Conservation (phyloP, 2,797 vertebrate species). For the Anableps anableps region DNA sequence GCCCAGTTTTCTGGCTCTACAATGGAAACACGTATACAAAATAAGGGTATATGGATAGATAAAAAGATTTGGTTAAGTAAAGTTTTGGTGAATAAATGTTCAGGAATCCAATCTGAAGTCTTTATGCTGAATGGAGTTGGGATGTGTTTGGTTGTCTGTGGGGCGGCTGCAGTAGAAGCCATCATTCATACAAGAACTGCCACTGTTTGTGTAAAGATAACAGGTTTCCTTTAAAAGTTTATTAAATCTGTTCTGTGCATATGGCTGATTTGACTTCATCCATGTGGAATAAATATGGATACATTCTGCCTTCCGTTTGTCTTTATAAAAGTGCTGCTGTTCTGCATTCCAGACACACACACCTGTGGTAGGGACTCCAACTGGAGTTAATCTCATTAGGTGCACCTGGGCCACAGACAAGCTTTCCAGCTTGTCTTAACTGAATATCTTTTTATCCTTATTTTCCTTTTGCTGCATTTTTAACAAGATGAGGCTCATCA, state of each 20-base stretch:
- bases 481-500: neutral
- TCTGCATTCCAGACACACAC: slow-evolving; percentile 4
- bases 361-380: slow-evolving; percentile 41
- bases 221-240: slow-evolving; percentile 17
- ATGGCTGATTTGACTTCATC: slow-evolving; percentile 38
- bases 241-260: slow-evolving; percentile 23
- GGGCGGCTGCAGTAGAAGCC: neutral
- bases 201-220: slow-evolving; percentile 3
- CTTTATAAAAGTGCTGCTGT: slow-evolving; percentile 47
- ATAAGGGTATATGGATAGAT: neutral
- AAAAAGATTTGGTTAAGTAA: neutral
- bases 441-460: slow-evolving; percentile 1
- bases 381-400: slow-evolving; percentile 20
- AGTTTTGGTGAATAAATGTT: neutral
- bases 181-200: neutral
- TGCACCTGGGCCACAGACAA: slow-evolving; percentile 26
- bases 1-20: neutral
- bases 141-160: neutral
- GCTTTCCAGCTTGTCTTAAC: slow-evolving; percentile 4
- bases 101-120: neutral
- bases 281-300: slow-evolving; percentile 27
- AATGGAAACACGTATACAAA: neutral
- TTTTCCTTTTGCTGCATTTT: neutral
- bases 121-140: neutral
- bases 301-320: slow-evolving; percentile 41